Conservation (phyloP, 53 echinoderm and acorn worm species). For the Antedon mediterranea region DNA sequence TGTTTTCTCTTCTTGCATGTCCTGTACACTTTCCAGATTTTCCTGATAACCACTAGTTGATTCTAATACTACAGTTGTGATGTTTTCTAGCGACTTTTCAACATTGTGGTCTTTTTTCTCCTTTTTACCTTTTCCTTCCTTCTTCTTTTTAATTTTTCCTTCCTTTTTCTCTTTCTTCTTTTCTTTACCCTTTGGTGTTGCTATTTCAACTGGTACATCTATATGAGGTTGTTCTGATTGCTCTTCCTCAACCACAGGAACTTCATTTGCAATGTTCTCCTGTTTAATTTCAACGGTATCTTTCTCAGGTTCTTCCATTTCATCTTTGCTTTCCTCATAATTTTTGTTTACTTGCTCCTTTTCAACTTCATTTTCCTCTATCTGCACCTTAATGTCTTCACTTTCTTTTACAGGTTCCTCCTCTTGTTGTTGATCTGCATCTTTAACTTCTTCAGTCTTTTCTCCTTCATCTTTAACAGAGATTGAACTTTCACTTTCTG, state of each 20-base stretch:
- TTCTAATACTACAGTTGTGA: not conserved
- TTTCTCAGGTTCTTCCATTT: conserved; percentile 7
- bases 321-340: conserved; percentile 9
- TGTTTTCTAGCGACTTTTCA: not conserved
- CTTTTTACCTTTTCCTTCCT: conserved; percentile 6
- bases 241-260: not conserved
- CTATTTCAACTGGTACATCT: conserved; percentile 1
- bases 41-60: not conserved
- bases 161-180: conserved; percentile 7
- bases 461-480: conserved; percentile 18
- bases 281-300: conserved; percentile 1
- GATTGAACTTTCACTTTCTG: conserved; percentile 50
- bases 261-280: not conserved
- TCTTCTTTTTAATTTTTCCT: conserved; percentile 6
- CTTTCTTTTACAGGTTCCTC: conserved; percentile 7
- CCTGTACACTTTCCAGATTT: not conserved
- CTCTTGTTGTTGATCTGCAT: conserved; percentile 19
- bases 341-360: not conserved
- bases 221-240: not conserved
- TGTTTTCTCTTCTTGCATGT: not conserved
- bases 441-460: conserved; percentile 9
- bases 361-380: conserved; percentile 11
- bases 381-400: not conserved
- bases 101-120: conserved; percentile 2
- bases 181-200: not conserved